phyloP scores from a whole-genome alignment of 2,113 vertebrate genomes.

The Ictalurus punctatus region DNA sequence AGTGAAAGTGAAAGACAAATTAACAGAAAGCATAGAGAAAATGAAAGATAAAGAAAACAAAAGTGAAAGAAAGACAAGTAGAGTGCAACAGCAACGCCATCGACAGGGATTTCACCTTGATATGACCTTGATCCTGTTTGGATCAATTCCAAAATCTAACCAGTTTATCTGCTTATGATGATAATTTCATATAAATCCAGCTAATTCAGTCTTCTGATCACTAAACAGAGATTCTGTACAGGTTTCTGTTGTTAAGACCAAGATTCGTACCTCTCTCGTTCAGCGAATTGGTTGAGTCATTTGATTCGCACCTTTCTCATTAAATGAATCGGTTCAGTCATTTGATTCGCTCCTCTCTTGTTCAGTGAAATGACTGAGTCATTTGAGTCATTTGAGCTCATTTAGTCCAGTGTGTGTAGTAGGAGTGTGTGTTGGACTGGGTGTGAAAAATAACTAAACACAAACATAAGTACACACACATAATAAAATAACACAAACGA shows the following conservation, averaged over 20 bases:
- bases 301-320: too few species aligned
- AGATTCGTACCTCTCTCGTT: not conserved
- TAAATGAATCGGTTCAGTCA: too few species aligned
- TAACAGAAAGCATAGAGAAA: not conserved
- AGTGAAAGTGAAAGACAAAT: not conserved
- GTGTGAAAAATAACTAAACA: not conserved
- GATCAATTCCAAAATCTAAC: too few species aligned
- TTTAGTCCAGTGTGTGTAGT: not conserved
- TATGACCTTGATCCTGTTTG: too few species aligned
- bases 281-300: too few species aligned
- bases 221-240: not conserved
- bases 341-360: not conserved
- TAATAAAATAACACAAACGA: not conserved
- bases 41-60: not conserved
- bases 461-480: not conserved
- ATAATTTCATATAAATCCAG: too few species aligned
- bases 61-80: not conserved
- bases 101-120: too few species aligned
- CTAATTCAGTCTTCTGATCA: not conserved
- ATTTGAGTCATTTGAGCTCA: not conserved
- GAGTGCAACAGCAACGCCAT: too few species aligned
- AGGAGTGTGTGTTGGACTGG: not conserved
- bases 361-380: not conserved
- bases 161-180: too few species aligned
- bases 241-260: not conserved